Conservation (phyloP, 1,140 invertebrate species). For the Calephelis nemesis region DNA sequence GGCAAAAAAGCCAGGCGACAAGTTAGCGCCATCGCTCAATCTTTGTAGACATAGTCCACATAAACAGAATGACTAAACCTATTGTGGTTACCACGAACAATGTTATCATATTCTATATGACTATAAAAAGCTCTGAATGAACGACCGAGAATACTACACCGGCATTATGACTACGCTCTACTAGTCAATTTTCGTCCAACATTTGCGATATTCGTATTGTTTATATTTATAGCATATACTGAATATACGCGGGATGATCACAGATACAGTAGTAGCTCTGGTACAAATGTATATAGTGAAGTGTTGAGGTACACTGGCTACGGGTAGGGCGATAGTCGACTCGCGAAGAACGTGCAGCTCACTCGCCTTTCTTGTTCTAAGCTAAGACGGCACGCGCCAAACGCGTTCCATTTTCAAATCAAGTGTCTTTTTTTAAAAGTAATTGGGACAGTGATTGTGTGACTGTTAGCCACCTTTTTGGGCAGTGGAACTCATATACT, state of each 20-base stretch:
- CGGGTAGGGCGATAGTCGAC: conserved; percentile 47
- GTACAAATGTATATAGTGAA: conserved; percentile 36
- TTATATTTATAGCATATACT: neutral
- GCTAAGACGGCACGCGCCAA: conserved; percentile 29
- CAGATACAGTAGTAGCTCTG: neutral
- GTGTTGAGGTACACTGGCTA: conserved; percentile 50
- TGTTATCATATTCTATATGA: neutral
- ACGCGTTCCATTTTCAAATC: conserved; percentile 31
- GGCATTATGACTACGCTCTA: conserved; percentile 36
- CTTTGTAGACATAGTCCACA: neutral
- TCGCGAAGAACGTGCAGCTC: conserved; percentile 42
- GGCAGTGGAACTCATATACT: conserved; percentile 25
- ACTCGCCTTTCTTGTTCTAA: conserved; percentile 39
- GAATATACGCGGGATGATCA: conserved; percentile 11
- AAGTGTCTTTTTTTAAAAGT: conserved; percentile 31
- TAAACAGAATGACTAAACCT: conserved; percentile 7
- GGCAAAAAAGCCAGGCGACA: neutral
- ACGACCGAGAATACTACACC: conserved; percentile 32
- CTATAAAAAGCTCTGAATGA: conserved; percentile 11
- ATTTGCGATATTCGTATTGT: conserved; percentile 28
- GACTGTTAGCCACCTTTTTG: conserved; percentile 19
- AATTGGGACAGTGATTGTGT: conserved; percentile 33
- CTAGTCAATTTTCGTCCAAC: conserved; percentile 34
- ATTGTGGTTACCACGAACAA: conserved; percentile 1
- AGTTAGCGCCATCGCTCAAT: neutral